Conservation (phyloP, 2,888 invertebrate species). For the Euproctis similis region DNA sequence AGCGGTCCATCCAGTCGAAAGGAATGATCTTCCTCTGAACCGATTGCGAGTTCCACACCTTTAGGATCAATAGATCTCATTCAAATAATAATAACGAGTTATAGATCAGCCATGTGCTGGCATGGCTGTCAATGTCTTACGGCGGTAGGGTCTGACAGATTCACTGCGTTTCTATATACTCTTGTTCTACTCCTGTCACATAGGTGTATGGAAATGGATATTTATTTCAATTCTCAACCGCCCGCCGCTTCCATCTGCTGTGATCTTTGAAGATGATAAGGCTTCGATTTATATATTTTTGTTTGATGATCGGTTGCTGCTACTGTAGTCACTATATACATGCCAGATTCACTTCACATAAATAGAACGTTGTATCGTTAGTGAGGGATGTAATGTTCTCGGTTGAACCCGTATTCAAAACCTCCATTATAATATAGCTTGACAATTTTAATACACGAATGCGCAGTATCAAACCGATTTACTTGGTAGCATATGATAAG, state of each 20-base stretch:
- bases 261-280: conserved; percentile 71
- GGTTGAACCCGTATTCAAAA: too few species aligned
- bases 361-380: conserved; percentile 35
- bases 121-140: conserved; percentile 30
- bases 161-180: conserved; percentile 35
- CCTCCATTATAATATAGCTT: too few species aligned
- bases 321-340: conserved; percentile 57
- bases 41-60: conserved; percentile 69
- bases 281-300: conserved; percentile 72
- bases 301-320: conserved; percentile 66
- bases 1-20: conserved; percentile 70
- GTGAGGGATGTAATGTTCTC: too few species aligned
- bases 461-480: too few species aligned
- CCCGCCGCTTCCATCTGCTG: conserved; percentile 50
- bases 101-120: conserved; percentile 74
- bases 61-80: conserved; percentile 72
- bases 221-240: conserved; percentile 62
- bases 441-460: too few species aligned
- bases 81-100: conserved; percentile 75
- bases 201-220: conserved; percentile 71
- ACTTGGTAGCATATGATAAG: too few species aligned
- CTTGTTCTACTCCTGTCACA: conserved; percentile 39
- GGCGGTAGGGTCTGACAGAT: conserved; percentile 35
- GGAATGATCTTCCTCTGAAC: conserved; percentile 69
- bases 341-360: conserved; percentile 43